phyloP scores from a whole-genome alignment of 2,113 vertebrate genomes.

The Marcusenius ussheri region DNA sequence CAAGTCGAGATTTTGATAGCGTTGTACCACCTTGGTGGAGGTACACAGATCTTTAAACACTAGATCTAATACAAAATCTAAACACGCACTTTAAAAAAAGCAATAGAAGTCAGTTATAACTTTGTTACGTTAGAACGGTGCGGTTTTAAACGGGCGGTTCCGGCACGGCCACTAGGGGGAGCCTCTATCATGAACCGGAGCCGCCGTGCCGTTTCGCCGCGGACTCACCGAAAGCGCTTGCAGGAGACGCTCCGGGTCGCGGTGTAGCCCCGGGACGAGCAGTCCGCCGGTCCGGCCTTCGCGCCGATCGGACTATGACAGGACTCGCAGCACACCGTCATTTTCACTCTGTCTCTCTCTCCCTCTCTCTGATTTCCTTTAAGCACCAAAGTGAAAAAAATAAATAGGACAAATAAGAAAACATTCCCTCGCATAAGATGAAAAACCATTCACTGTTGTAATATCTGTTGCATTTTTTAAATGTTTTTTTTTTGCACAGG shows the following conservation, averaged over 20 bases:
- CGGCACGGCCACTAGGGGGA: not conserved
- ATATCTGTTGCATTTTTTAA: not conserved
- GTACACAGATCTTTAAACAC: not conserved
- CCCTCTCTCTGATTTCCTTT: not conserved
- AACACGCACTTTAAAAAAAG: not conserved
- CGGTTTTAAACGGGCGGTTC: not conserved
- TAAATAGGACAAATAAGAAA: not conserved
- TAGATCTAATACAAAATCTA: not conserved
- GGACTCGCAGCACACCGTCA: constrained; percentile 63
- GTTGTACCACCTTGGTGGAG: not conserved
- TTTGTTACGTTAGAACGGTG: not conserved
- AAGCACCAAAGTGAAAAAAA: not conserved
- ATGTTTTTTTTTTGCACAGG: not conserved
- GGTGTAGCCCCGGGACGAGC: constrained; percentile 28
- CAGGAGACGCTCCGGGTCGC: constrained; percentile 4
- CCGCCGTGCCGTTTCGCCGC: not conserved
- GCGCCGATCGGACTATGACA: constrained; percentile 50
- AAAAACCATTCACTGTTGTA: not conserved
- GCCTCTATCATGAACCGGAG: not conserved
- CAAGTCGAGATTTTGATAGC: not conserved
- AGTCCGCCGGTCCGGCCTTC: constrained; percentile 30
- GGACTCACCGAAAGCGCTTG: constrained; percentile 60
- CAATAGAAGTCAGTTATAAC: not conserved
- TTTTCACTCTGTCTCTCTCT: constrained; percentile 33
- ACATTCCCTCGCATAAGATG: not conserved